phyloP scores from a whole-genome alignment of 2,888 invertebrate species.

The Strigamia crassipes region DNA sequence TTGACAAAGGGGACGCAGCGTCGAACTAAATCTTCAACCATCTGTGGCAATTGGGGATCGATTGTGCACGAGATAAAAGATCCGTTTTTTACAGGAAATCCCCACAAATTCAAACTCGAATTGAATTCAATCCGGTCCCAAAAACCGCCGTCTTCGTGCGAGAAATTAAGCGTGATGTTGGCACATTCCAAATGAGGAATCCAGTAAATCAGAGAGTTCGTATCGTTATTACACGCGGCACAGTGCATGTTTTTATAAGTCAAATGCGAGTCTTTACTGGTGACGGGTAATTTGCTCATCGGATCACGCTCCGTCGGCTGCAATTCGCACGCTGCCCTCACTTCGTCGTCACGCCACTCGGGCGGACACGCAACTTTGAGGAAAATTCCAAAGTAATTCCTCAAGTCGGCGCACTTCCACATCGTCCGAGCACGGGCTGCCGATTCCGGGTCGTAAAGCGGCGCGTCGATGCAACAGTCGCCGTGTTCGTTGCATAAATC shows the following conservation, averaged over 20 bases:
- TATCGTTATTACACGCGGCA: constrained; percentile 60
- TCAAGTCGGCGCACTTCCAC: constrained; percentile 58
- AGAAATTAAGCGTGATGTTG: constrained; percentile 43
- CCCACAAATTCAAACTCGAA: constrained; percentile 55
- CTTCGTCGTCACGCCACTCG: constrained; percentile 56
- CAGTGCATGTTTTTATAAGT: constrained; percentile 59
- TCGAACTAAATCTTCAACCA: constrained; percentile 57
- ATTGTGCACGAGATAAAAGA: constrained; percentile 59
- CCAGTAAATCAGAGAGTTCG: constrained; percentile 56
- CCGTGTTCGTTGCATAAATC: constrained; percentile 59
- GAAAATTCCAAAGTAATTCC: constrained; percentile 60
- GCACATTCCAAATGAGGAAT: constrained; percentile 59
- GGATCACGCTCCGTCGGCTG: constrained; percentile 55
- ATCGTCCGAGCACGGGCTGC: constrained; percentile 54
- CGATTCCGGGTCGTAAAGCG: constrained; percentile 54
- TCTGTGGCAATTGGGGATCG: constrained; percentile 58
- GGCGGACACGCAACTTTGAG: constrained; percentile 60
- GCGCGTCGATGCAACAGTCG: constrained; percentile 62
- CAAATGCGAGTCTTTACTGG: constrained; percentile 55
- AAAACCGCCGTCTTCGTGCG: constrained; percentile 50
- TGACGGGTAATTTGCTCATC: constrained; percentile 57
- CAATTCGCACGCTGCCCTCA: constrained; percentile 53
- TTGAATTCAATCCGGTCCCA: constrained; percentile 53
- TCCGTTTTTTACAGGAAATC: constrained; percentile 53
- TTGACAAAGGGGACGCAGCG: constrained; percentile 58